phyloP scores from a whole-genome alignment of 2,113 vertebrate genomes.

The Chionomys nivalis region DNA sequence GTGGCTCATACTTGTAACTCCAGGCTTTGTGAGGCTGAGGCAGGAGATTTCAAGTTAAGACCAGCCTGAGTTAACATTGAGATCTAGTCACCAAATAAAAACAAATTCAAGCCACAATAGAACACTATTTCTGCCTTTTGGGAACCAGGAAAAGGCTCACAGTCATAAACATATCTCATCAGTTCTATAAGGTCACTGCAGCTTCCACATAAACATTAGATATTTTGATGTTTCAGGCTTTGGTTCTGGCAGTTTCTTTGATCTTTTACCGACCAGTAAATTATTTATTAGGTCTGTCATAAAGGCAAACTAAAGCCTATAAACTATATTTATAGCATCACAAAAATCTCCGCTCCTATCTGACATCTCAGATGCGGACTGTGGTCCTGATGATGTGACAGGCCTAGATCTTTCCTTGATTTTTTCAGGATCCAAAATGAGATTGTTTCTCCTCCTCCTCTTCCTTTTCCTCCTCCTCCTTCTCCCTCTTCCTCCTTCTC shows the following conservation, averaged over 20 bases:
- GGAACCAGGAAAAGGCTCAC: not conserved
- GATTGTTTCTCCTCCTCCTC: not conserved
- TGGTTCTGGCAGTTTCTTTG: constrained; percentile 61
- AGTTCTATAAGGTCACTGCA: constrained; percentile 12
- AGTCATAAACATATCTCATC: constrained; percentile 28
- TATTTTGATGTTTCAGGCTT: constrained; percentile 45
- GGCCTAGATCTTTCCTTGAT: not conserved
- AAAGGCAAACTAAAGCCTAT: constrained; percentile 69
- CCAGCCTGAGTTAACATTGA: not conserved
- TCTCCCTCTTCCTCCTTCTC: too few relatives aligned
- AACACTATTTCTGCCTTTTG: not conserved
- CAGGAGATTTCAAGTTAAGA: not conserved
- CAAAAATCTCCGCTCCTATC: constrained; percentile 46
- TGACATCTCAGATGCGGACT: not conserved
- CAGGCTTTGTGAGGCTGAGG: not conserved
- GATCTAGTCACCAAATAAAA: not conserved
- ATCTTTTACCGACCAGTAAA: constrained; percentile 77
- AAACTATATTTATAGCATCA: constrained; percentile 67
- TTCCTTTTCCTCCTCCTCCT: accelerated
- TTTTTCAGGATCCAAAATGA: not conserved
- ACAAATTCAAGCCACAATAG: not conserved
- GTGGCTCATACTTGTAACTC: not conserved
- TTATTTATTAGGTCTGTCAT: constrained; percentile 73
- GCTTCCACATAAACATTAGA: constrained; percentile 51
- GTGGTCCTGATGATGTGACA: not conserved